Conservation (phyloP, 2,797 vertebrate genomes). For the Oryzias dopingdopingensis region DNA sequence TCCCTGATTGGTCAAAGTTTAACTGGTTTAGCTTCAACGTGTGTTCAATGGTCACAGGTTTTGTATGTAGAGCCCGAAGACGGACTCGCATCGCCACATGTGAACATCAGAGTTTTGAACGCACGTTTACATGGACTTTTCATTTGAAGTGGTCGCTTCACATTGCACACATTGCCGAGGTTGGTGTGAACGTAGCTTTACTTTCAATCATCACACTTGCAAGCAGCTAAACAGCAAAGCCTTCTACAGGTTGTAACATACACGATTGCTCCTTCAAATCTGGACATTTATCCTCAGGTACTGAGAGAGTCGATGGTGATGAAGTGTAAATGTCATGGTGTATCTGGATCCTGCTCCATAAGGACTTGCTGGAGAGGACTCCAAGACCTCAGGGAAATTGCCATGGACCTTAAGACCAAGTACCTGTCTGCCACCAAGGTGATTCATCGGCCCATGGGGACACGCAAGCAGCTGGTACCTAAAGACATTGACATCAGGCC, state of each 20-base stretch:
- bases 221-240: too few species aligned
- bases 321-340: conserved; percentile 99
- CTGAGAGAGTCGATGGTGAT: conserved; percentile 90
- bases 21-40: too few species aligned
- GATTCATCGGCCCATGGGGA: conserved; percentile 92
- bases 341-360: conserved; percentile 98
- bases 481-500: conserved; percentile 98
- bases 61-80: too few species aligned
- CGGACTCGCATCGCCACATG: too few species aligned
- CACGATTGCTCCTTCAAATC: neutral
- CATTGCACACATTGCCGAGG: too few species aligned
- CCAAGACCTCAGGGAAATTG: conserved; percentile 91
- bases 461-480: conserved; percentile 95
- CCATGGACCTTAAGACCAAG: conserved; percentile 92
- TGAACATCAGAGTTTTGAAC: too few species aligned
- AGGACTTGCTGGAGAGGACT: conserved; percentile 98
- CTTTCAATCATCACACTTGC: too few species aligned
- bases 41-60: too few species aligned
- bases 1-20: too few species aligned
- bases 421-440: conserved; percentile 98
- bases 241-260: neutral
- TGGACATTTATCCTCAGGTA: conserved; percentile 68
- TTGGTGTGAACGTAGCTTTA: too few species aligned
- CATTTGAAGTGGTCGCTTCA: too few species aligned
- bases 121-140: too few species aligned